These are phyloP conservation scores for Neoitamus cyanurus DNA, from an alignment of 2,888 invertebrate species.

Conservation along the genomic window DNA sequence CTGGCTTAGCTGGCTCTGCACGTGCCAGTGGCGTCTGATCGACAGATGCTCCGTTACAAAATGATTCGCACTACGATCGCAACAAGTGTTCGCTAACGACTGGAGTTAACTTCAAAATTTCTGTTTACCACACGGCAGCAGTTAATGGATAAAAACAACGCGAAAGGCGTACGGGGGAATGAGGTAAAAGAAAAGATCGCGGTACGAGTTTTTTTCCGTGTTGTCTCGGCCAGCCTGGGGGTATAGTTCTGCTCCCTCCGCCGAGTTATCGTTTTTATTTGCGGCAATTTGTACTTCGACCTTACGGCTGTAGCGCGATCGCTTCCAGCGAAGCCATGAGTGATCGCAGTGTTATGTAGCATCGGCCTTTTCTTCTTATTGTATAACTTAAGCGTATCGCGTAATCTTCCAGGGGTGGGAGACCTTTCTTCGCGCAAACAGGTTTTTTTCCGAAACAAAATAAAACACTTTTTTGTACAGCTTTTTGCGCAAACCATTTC, in stretches of 20 bases:
- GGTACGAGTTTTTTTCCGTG: background rate
- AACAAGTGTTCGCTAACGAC: slow-evolving; percentile 35
- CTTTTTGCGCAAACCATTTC: background rate
- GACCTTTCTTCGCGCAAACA: background rate
- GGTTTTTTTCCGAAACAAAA: background rate
- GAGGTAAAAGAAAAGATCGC: background rate
- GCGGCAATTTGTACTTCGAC: slow-evolving; percentile 16
- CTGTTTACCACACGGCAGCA: slow-evolving; percentile 6
- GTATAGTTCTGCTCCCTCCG: background rate
- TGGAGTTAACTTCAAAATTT: slow-evolving; percentile 24
- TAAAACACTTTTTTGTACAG: background rate
- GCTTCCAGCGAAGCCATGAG: background rate
- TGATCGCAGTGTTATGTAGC: background rate
- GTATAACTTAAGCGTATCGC: background rate
- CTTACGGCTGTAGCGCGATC: background rate
- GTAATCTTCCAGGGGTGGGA: background rate
- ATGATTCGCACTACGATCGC: background rate
- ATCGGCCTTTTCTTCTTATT: background rate
- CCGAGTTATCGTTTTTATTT: background rate
- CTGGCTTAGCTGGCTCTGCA: background rate
- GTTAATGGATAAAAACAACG: background rate
- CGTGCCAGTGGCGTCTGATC: background rate
- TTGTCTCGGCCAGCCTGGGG: background rate
- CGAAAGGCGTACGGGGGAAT: background rate
- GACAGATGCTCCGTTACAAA: background rate